Conservation (phyloP, 2,797 vertebrate genomes). For the Gymnopithys bicolor region DNA sequence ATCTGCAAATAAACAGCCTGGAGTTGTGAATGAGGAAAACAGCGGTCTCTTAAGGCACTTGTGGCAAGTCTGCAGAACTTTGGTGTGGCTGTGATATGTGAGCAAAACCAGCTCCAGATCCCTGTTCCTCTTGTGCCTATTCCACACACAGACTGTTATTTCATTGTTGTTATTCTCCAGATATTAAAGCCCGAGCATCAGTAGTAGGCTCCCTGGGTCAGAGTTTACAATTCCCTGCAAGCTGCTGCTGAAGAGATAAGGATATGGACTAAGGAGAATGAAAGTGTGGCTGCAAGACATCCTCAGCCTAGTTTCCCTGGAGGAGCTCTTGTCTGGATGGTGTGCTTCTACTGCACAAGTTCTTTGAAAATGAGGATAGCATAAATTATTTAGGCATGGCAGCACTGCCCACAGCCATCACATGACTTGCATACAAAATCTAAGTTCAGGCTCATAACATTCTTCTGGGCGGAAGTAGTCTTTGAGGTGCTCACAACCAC, state of each 20-base stretch:
- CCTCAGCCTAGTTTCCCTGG: neutral
- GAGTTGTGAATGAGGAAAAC: neutral
- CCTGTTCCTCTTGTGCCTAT: neutral
- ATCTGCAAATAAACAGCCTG: neutral
- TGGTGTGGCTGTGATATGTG: neutral
- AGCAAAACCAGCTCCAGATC: neutral
- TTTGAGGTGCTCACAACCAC: neutral
- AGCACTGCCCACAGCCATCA: neutral
- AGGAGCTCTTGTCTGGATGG: neutral
- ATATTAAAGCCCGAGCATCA: fast-evolving
- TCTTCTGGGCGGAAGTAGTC: neutral
- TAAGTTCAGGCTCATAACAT: neutral
- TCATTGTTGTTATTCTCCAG: neutral
- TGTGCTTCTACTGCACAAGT: neutral
- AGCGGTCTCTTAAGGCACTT: neutral
- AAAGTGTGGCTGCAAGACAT: neutral
- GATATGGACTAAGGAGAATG: neutral
- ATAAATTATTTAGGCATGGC: neutral
- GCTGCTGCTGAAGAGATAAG: conserved; percentile 21
- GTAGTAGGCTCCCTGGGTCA: neutral
- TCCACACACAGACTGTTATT: neutral
- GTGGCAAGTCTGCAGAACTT: neutral
- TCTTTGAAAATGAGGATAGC: neutral
- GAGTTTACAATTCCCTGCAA: neutral
- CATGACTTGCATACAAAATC: neutral